Evolutionary conservation across 2,113 vertebrate genomes (phyloP).

Genomic region (Ophiodon elongatus): DNA sequence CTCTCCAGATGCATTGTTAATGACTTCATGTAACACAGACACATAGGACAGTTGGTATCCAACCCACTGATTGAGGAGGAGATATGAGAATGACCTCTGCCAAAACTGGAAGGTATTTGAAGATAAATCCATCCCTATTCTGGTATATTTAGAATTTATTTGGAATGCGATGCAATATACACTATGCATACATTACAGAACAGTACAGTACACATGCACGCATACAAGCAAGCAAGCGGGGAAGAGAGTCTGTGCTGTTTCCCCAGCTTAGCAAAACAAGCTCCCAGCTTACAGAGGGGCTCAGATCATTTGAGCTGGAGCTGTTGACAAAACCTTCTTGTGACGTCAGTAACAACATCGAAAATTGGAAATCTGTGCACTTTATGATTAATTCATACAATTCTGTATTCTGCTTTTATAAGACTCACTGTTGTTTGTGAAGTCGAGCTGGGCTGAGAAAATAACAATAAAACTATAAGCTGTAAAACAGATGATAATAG

Average conservation of each 20-base stretch:
- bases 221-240: not conserved
- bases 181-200: not conserved
- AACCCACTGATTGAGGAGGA: not conserved
- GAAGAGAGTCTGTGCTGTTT: not conserved
- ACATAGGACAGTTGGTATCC: conserved; percentile 5
- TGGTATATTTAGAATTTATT: not conserved
- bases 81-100: conserved; percentile 6
- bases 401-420: not conserved
- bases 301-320: not conserved
- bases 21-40: conserved; percentile 41
- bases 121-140: not conserved
- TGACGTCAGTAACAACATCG: not conserved
- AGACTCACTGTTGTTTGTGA: not conserved
- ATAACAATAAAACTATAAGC: not conserved
- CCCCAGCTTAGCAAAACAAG: not conserved
- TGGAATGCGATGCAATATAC: not conserved
- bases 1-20: conserved; percentile 69
- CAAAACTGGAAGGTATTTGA: not conserved
- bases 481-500: not conserved
- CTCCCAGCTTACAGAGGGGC: not conserved
- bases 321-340: conserved; percentile 12
- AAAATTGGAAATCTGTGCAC: conserved; percentile 19
- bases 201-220: not conserved
- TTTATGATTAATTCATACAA: not conserved
- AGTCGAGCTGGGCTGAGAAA: conserved; percentile 6